Conservation (phyloP, 2,888 invertebrate species). For the Melanostoma mellinum region DNA sequence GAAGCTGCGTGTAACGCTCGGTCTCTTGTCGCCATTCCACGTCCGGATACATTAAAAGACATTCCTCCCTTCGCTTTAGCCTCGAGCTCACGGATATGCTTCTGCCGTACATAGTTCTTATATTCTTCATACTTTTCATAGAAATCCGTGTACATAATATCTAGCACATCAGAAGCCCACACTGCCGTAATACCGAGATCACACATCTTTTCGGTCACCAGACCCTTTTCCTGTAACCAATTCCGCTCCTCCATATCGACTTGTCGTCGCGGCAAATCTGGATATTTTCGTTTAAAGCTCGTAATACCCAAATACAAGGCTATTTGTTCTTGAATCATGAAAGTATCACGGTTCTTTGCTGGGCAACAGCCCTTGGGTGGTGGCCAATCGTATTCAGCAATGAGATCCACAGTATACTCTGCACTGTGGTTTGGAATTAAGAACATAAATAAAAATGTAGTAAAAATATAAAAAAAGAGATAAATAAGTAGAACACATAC, state of each 20-base stretch:
- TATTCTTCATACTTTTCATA: constrained; percentile 97
- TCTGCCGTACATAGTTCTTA: constrained; percentile 84
- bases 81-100: constrained; percentile 87
- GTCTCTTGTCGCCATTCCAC: constrained; percentile 85
- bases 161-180: constrained; percentile 94
- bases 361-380: constrained; percentile 83
- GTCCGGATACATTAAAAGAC: constrained; percentile 79
- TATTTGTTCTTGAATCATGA: constrained; percentile 98
- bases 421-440: constrained; percentile 78
- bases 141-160: constrained; percentile 97
- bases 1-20: constrained; percentile 93
- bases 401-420: constrained; percentile 91
- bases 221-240: constrained; percentile 90
- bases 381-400: constrained; percentile 98
- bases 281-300: constrained; percentile 97
- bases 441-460: background rate
- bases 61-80: constrained; percentile 86
- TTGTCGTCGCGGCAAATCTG: constrained; percentile 91
- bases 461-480: constrained; percentile 2
- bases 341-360: constrained; percentile 87
- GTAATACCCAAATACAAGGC: constrained; percentile 97
- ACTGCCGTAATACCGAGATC: constrained; percentile 97
- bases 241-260: constrained; percentile 96
- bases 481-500: constrained; percentile 77
- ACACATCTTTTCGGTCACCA: constrained; percentile 95